Evolutionary conservation across 2,888 invertebrate species (phyloP).

Genomic region (Muschampia plurimacula): DNA sequence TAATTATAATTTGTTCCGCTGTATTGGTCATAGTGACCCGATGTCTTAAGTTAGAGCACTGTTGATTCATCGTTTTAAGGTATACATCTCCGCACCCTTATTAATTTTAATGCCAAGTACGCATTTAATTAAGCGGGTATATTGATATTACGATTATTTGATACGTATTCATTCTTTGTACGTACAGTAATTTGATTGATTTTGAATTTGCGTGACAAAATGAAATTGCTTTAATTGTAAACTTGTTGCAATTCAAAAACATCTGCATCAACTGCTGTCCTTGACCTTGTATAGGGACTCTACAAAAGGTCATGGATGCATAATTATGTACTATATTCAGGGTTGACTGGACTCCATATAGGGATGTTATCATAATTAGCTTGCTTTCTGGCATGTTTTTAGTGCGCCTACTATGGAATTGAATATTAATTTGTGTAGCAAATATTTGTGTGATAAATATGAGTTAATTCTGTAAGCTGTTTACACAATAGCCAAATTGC

Average conservation of each 20-base stretch:
- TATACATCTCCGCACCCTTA: conserved; percentile 16
- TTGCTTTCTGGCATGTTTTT: conserved; percentile 11
- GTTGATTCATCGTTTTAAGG: conserved; percentile 62
- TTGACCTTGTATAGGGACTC: conserved; percentile 59
- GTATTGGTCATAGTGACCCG: conserved; percentile 62
- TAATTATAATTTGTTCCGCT: conserved; percentile 69
- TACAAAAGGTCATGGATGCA: conserved; percentile 53
- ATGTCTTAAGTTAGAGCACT: conserved; percentile 54
- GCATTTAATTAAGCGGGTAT: conserved; percentile 30
- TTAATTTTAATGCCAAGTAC: conserved; percentile 40
- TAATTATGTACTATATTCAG: conserved; percentile 57
- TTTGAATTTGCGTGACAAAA: not conserved
- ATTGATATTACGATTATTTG: conserved; percentile 6
- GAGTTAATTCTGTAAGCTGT: not conserved
- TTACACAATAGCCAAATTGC: not conserved
- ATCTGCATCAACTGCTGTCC: conserved; percentile 45
- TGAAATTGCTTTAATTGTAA: not conserved
- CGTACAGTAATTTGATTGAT: not conserved
- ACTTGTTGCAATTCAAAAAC: conserved; percentile 21
- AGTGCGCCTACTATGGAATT: conserved; percentile 10
- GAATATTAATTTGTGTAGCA: not conserved
- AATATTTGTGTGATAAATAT: not conserved
- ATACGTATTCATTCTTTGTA: not conserved
- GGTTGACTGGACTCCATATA: conserved; percentile 67
- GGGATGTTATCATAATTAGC: conserved; percentile 25